Evolutionary conservation across 2,888 invertebrate species (phyloP).

Genomic region (Operophtera brumata): DNA sequence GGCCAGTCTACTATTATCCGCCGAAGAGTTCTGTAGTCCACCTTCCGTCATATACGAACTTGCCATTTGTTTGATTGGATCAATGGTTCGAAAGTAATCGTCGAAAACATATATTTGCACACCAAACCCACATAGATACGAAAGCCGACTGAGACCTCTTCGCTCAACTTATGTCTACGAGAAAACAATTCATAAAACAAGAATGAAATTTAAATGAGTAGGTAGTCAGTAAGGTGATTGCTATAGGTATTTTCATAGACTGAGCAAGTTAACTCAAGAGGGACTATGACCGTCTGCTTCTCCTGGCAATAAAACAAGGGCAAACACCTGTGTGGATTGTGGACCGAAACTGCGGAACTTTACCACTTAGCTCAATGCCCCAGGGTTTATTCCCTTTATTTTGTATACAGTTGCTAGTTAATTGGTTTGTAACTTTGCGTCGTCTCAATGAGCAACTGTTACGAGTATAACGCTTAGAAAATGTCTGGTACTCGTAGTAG

Average conservation of each 20-base stretch:
- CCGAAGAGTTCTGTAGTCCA: too few relatives aligned
- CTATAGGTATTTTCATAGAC: neutral
- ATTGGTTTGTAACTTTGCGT: neutral
- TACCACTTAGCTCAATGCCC: conserved; percentile 9
- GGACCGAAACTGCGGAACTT: conserved; percentile 11
- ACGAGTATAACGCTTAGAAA: too few relatives aligned
- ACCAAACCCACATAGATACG: too few relatives aligned
- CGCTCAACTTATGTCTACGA: neutral
- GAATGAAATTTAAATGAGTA: too few relatives aligned
- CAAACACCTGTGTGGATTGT: conserved; percentile 17
- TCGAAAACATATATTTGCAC: too few relatives aligned
- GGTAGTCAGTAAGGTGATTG: too few relatives aligned
- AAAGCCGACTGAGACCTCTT: too few relatives aligned
- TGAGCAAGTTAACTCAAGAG: neutral
- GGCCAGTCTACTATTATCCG: too few relatives aligned
- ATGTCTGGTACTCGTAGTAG: too few relatives aligned
- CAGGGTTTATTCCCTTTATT: neutral
- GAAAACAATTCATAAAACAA: neutral
- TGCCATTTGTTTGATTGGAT: too few relatives aligned
- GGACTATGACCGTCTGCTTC: neutral
- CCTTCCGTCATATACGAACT: too few relatives aligned
- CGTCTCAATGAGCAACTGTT: neutral
- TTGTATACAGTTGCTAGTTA: neutral
- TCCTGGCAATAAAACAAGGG: conserved; percentile 13
- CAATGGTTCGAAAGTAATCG: too few relatives aligned